phyloP scores from a whole-genome alignment of 2,113 vertebrate genomes.

The Heterochromis multidens region DNA sequence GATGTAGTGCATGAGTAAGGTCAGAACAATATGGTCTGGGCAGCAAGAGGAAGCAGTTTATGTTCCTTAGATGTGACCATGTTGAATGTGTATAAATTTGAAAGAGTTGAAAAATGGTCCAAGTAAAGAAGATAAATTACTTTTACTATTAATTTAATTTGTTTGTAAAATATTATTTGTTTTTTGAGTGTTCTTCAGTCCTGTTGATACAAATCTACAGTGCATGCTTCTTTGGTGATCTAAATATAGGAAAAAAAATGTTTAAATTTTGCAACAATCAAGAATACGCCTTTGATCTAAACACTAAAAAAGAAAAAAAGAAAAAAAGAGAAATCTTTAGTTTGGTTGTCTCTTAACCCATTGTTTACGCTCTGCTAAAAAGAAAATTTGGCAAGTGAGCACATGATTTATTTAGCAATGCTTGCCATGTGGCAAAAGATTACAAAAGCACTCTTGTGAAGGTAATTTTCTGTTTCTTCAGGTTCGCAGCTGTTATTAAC shows the following conservation, averaged over 20 bases:
- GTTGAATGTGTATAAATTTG: background rate
- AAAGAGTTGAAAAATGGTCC: background rate
- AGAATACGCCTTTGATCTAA: background rate
- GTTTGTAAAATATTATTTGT: background rate
- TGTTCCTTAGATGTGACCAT: slow-evolving; percentile 7
- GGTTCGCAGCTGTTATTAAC: slow-evolving; percentile 34
- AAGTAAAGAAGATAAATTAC: background rate
- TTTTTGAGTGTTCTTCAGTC: background rate
- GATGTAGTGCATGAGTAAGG: slow-evolving; percentile 5
- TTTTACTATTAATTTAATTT: background rate
- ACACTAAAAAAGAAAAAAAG: background rate
- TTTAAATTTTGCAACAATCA: background rate
- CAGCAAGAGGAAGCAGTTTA: slow-evolving; percentile 11
- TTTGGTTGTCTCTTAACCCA: background rate
- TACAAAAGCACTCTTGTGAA: slow-evolving; percentile 40
- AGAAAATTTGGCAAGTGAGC: background rate
- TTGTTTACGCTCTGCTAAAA: background rate
- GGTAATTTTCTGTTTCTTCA: slow-evolving; percentile 44
- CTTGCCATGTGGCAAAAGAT: slow-evolving; percentile 27
- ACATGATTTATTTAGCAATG: slow-evolving; percentile 24
- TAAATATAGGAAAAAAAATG: no score
- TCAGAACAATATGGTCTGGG: slow-evolving; percentile 20
- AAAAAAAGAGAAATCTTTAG: background rate
- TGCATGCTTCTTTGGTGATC: background rate
- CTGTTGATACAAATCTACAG: background rate